phyloP scores from a whole-genome alignment of 2,797 vertebrate genomes.

The Odontamblyopus rebecca region DNA sequence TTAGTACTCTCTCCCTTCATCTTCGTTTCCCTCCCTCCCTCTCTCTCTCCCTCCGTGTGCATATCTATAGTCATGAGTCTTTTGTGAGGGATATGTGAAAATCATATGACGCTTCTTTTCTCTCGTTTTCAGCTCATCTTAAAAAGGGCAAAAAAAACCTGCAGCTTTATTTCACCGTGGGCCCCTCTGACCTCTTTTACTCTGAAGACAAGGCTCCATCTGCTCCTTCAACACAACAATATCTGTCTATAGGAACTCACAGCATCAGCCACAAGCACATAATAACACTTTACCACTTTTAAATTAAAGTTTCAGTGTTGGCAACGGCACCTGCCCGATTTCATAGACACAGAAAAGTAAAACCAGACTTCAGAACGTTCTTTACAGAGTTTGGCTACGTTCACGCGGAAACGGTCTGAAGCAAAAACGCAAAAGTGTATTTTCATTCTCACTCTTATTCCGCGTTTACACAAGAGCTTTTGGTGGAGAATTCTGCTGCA shows the following conservation, averaged over 20 bases:
- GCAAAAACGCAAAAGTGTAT: no score
- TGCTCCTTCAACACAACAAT: not conserved
- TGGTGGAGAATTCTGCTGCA: no score
- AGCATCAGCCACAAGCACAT: not conserved
- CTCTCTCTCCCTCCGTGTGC: not conserved
- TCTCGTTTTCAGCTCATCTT: not conserved
- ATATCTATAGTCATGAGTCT: slow-evolving; percentile 20
- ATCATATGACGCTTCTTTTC: slow-evolving; percentile 61
- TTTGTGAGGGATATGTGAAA: slow-evolving; percentile 65
- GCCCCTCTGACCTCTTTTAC: slow-evolving; percentile 10
- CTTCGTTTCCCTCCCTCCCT: not conserved
- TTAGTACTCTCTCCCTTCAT: not conserved
- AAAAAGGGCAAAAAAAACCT: slow-evolving; percentile 2
- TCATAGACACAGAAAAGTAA: no score
- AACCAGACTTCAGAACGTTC: no score
- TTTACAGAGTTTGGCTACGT: no score
- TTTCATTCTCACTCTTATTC: no score
- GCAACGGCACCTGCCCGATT: no score
- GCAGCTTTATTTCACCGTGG: slow-evolving; percentile 2
- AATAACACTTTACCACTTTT: not conserved
- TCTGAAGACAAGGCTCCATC: not conserved
- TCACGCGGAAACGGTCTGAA: no score
- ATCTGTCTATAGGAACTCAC: not conserved
- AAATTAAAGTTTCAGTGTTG: no score
- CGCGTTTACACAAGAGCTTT: no score